A percentile compares a stretch with the other conserved stretches of the same genome.
Evolutionary conservation across 2,797 vertebrate species (phyloP).

Genomic region (Xyrichtys novacula): DNA sequence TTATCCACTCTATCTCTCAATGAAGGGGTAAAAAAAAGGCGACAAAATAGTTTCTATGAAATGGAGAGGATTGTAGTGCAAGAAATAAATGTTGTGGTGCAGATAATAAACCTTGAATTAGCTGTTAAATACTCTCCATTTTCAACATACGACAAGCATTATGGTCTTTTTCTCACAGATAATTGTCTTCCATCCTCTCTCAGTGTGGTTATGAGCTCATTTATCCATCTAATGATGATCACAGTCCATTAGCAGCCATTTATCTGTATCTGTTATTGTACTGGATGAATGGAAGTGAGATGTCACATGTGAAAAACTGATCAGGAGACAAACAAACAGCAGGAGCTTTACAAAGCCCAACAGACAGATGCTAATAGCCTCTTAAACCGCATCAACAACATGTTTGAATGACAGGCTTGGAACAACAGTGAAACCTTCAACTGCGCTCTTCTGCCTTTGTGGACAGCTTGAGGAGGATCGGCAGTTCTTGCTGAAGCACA

Average conservation of each 20-base stretch:
- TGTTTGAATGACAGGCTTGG: not conserved
- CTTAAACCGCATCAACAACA: slow-evolving; percentile 8
- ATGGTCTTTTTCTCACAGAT: slow-evolving; percentile 25
- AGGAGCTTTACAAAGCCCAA: slow-evolving; percentile 13
- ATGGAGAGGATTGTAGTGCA: no score
- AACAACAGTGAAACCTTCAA: slow-evolving; percentile 8
- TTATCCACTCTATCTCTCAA: no score
- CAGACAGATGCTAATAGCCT: slow-evolving; percentile 16
- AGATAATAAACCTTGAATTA: slow-evolving; percentile 2
- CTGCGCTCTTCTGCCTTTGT: slow-evolving; percentile 10
- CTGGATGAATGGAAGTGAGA: slow-evolving; percentile 46
- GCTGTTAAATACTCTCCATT: slow-evolving; percentile 1
- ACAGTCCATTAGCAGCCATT: slow-evolving; percentile 56
- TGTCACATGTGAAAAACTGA: slow-evolving; percentile 29
- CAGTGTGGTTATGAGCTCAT: slow-evolving; percentile 40
- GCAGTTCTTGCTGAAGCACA: slow-evolving; percentile 11
- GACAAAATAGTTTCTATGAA: no score
- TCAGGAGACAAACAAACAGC: slow-evolving; percentile 1
- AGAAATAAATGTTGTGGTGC: not conserved
- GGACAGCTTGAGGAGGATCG: slow-evolving; percentile 38
- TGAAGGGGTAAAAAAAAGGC: no score
- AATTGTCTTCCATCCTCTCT: slow-evolving; percentile 22
- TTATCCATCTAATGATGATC: slow-evolving; percentile 34
- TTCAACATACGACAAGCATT: slow-evolving; percentile 6
- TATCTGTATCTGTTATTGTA: slow-evolving; percentile 43